Base-by-base conservation (phyloP, 2,797 vertebrate species). In the Gobionotothen gibberifrons region DNA sequence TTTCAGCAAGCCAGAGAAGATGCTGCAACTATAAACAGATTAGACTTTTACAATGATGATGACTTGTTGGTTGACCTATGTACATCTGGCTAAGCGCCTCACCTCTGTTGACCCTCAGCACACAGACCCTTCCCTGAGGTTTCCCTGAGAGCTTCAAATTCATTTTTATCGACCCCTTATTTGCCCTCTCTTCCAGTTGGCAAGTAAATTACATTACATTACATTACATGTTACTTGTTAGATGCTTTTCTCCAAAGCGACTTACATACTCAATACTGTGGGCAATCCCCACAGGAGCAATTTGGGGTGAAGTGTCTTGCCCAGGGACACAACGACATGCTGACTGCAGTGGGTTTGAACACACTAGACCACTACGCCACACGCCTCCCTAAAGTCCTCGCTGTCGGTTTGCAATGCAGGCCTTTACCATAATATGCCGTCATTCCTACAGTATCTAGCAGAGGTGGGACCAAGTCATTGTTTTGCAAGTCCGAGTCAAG, bases 371-470 rank as follows among this genome's bases (percentile, higher is more conserved):
- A n/a, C n/a, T n/a, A n/a, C n/a, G n/a, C n/a, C n/a, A n/a, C n/a
- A n/a, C n/a, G n/a, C n/a, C n/a, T n/a, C n/a, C 76, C 73, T 66
- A 53, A 22, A 49, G 59, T 56, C 67, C 42, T 69, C 76, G 58
- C 29, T 76, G 46, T 81, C 63, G 54, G 26, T 74, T 52, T 21
- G 22, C 52, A 42, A 59, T 72, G 39, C 68, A 76, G 72, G 66
- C 51, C 39, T 49, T 64, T 22, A 43, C 54, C 66, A 64, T 66
- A 47, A 55, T 60, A 19, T 72, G 15, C 32, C 0, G 4, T 51
- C n/a, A 65, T 65, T 65, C 21, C 36, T 48, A 29, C 57, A 65
- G 57, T 71, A 17, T 55, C n/a, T 40, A 13, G 56, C n/a, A n/a
- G n/a, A n/a, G n/a, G n/a, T n/a, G n/a, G n/a, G n/a, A n/a, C n/a